Base-by-base conservation (phyloP, 2,888 invertebrate species). In the Torymus texanus region DNA sequence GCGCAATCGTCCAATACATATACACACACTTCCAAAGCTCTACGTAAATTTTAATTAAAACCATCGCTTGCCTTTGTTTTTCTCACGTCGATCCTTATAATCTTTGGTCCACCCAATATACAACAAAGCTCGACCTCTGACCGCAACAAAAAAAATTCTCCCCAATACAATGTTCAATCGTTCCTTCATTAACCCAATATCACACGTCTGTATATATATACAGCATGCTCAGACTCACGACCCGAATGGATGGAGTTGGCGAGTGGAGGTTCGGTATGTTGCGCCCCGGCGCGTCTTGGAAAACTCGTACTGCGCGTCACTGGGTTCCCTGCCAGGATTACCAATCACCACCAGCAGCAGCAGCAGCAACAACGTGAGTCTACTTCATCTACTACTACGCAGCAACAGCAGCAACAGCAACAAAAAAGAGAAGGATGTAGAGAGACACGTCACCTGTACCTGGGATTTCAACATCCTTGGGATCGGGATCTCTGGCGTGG, bases 391-490 rank as follows among this genome's bases (percentile, higher is more conserved):
- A 12, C 24, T 10, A 10, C 21, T 10, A 14, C 18, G 24, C 16
- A 53, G 50, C 58, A 18, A 4, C 72, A 66, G n/a, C 61, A 41
- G 74, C 12, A 41, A 68, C 12, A 13, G 55, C 24, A 72, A 29
- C 61, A 53, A 1, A 50, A 51, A 24, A 55, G 65, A 14, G 41
- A 50, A 5, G 51, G 65, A 13, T 87, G 88, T 81, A 85, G 85
- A 14, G 90, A 90, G 68, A 88, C 89, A 55, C 91, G 92, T 85
- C 93, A 93, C 84, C 90, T 94, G 65, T 94, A 94, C 86, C 91
- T 94, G 2, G 94, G 94, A 71, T 94, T 94, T 88, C 92, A 92
- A 83, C 92, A 93, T 62, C 91, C 92, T 81, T 94, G 94, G 93
- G 94, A 94, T 86, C 91, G 94, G 84, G 93, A 94, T 84, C 91